Evolutionary conservation across 2,113 vertebrate genomes (phyloP).

Genomic region (Albula goreensis): DNA sequence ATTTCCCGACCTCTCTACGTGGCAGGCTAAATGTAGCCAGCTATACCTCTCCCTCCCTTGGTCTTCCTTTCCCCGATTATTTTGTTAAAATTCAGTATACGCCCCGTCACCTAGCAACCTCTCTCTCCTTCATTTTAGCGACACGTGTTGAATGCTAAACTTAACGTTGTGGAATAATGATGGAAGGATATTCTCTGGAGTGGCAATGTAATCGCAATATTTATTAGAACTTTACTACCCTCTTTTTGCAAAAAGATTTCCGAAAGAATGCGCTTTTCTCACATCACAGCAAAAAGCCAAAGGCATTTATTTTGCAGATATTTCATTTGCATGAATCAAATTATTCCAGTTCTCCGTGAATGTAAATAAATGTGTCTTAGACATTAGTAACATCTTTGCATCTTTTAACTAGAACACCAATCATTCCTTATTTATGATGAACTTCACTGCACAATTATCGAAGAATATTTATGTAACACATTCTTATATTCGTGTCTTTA

Average conservation of each 20-base stretch:
- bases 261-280: not conserved
- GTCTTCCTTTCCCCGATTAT: conserved; percentile 53
- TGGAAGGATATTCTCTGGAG: conserved; percentile 21
- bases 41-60: conserved; percentile 54
- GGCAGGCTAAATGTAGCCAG: conserved; percentile 72
- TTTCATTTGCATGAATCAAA: not conserved
- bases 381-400: not conserved
- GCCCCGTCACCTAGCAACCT: conserved; percentile 76
- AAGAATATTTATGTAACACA: not conserved
- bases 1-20: conserved; percentile 63
- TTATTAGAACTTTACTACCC: conserved; percentile 27
- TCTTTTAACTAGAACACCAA: not conserved
- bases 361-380: not conserved
- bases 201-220: conserved; percentile 42
- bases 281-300: not conserved
- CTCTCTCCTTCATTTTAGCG: conserved; percentile 64
- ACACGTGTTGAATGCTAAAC: conserved; percentile 81
- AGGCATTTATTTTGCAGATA: not conserved
- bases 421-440: not conserved
- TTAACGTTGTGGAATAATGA: conserved; percentile 48
- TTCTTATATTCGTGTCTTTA: not conserved
- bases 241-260: not conserved
- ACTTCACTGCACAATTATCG: not conserved
- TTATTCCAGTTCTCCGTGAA: not conserved
- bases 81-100: conserved; percentile 79